These are phyloP conservation scores for Danaus melanippus DNA, from an alignment of 1,140 invertebrate genomes.

Conservation along the genomic window DNA sequence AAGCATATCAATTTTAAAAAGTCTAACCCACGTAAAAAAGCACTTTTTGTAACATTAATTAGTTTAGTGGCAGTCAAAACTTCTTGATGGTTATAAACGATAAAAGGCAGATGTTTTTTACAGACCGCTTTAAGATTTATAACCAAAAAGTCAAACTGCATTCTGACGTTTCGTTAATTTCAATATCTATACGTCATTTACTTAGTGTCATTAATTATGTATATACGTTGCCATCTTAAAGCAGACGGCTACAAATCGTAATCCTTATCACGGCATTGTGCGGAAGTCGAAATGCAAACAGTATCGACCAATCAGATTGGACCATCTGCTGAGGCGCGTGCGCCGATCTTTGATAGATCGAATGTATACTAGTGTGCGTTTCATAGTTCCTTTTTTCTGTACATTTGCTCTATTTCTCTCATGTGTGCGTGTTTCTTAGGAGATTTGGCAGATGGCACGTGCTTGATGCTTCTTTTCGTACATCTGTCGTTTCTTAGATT, in stretches of 20 bases:
- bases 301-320: constrained; percentile 47
- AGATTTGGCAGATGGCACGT: constrained; percentile 71
- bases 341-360: constrained; percentile 54
- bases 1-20: too few species aligned
- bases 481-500: constrained; percentile 60
- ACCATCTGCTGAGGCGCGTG: constrained; percentile 63
- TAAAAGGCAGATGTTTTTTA: too few species aligned
- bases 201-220: too few species aligned
- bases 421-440: constrained; percentile 52
- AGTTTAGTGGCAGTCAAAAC: too few species aligned
- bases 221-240: constrained; percentile 23
- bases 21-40: too few species aligned
- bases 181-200: too few species aligned
- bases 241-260: constrained; percentile 41
- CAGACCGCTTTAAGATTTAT: too few species aligned
- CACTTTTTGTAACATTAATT: too few species aligned
- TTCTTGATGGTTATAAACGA: too few species aligned
- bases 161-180: constrained; percentile 1
- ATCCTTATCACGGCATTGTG: constrained; percentile 53
- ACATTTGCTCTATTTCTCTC: constrained; percentile 17
- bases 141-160: constrained; percentile 6
- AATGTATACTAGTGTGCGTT: constrained; percentile 28
- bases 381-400: constrained; percentile 25
- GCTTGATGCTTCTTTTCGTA: constrained; percentile 60
- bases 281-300: constrained; percentile 59